Conservation (phyloP, 1,140 invertebrate species). For the Asobara japonica region DNA sequence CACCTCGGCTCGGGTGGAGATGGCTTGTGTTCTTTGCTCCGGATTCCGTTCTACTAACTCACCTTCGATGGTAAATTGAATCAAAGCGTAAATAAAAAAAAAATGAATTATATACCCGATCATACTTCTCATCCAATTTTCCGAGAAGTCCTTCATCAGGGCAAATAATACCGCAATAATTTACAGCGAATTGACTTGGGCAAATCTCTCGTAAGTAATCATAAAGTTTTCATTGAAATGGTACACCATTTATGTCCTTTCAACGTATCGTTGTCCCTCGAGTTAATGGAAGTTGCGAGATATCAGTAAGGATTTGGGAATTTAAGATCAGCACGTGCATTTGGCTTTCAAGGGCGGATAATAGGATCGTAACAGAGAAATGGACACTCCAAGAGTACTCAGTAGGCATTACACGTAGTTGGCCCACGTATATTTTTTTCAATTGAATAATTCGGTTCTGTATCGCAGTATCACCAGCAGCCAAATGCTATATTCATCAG, state of each 20-base stretch:
- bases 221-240: not conserved
- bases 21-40: too few relatives aligned
- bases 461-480: not conserved
- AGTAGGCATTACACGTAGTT: not conserved
- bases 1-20: too few relatives aligned
- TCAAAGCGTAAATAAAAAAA: too few relatives aligned
- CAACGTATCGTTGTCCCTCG: slow-evolving; percentile 1
- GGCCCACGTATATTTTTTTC: not conserved
- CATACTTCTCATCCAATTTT: too few relatives aligned
- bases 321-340: slow-evolving; percentile 19
- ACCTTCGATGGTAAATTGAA: too few relatives aligned
- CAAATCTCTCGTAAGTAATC: not conserved
- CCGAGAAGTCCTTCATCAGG: too few relatives aligned
- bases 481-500: not conserved
- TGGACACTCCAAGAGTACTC: not conserved
- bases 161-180: not conserved
- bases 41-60: too few relatives aligned
- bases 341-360: not conserved
- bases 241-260: not conserved
- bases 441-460: not conserved
- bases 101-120: too few relatives aligned
- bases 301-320: slow-evolving; percentile 7
- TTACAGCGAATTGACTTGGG: not conserved
- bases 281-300: slow-evolving; percentile 7
- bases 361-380: not conserved